Percentiles rank a stretch among this genome's conserved stretches.
Conservation (phyloP, 1,140 invertebrate genomes). For the Pseudomyrmex pallidus region DNA sequence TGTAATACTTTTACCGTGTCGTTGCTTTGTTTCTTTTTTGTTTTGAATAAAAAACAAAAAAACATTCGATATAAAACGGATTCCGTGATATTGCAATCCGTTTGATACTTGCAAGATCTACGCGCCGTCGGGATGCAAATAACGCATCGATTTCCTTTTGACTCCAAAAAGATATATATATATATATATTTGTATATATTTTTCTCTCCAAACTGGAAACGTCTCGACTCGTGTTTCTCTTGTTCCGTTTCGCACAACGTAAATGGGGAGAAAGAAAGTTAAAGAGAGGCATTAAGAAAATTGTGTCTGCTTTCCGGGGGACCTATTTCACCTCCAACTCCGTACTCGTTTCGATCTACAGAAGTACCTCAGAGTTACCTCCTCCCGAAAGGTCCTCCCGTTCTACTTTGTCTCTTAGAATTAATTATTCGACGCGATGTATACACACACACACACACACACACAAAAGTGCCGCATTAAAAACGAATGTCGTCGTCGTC, state of each 20-base stretch:
- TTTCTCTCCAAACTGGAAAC: not conserved
- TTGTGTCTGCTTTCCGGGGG: slow-evolving; percentile 31
- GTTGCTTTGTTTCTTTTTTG: too few species aligned
- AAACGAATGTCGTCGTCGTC: slow-evolving; percentile 7
- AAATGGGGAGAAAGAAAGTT: slow-evolving; percentile 11
- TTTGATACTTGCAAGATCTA: too few species aligned
- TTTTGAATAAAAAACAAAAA: too few species aligned
- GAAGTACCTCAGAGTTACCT: not conserved
- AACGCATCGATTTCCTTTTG: slow-evolving; percentile 5
- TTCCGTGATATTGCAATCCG: too few species aligned
- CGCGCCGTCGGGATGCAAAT: not conserved
- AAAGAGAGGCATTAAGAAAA: slow-evolving; percentile 26
- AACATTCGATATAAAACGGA: too few species aligned
- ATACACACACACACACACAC: too few species aligned
- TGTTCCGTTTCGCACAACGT: not conserved
- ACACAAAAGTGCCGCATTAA: not conserved
- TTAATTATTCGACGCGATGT: too few species aligned
- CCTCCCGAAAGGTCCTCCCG: not conserved
- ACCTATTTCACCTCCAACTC: slow-evolving; percentile 9
- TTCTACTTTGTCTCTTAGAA: not conserved
- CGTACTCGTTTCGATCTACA: slow-evolving; percentile 7
- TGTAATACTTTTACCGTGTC: too few species aligned
- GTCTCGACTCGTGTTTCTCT: slow-evolving; percentile 1
- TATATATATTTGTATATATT: not conserved
- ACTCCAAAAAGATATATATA: too few species aligned